Evolutionary conservation across 2,113 vertebrate genomes (phyloP).

Genomic region (Cervus canadensis): DNA sequence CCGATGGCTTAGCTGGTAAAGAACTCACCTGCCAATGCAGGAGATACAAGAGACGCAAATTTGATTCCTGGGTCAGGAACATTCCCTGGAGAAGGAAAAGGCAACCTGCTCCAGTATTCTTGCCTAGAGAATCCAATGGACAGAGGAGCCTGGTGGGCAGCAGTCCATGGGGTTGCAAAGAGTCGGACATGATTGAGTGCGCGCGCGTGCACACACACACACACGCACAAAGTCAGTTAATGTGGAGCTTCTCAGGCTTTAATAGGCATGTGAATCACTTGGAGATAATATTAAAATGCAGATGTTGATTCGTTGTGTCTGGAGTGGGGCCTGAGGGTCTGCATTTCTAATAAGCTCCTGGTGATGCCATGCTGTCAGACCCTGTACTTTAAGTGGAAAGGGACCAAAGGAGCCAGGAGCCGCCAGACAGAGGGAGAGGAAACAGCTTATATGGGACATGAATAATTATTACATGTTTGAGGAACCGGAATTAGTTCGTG

Average conservation of each 20-base stretch:
- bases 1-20: not conserved
- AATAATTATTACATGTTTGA: conserved; percentile 17
- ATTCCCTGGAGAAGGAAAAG: not conserved
- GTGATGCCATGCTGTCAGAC: not conserved
- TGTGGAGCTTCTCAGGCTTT: not conserved
- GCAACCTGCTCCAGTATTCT: not conserved
- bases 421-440: not conserved
- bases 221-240: not conserved
- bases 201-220: accelerated
- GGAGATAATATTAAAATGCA: conserved; percentile 4
- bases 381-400: not conserved
- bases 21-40: not conserved
- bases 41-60: not conserved
- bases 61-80: not conserved
- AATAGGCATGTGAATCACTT: not conserved
- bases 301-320: not conserved
- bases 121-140: not conserved
- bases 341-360: not conserved
- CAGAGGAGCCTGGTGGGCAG: not conserved
- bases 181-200: not conserved
- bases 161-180: not conserved
- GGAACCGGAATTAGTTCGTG: not conserved
- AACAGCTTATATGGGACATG: not conserved
- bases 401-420: not conserved
- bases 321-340: not conserved